Evolutionary conservation across 1,140 invertebrate genomes (phyloP).

Genomic region (Drosophila pachea): DNA sequence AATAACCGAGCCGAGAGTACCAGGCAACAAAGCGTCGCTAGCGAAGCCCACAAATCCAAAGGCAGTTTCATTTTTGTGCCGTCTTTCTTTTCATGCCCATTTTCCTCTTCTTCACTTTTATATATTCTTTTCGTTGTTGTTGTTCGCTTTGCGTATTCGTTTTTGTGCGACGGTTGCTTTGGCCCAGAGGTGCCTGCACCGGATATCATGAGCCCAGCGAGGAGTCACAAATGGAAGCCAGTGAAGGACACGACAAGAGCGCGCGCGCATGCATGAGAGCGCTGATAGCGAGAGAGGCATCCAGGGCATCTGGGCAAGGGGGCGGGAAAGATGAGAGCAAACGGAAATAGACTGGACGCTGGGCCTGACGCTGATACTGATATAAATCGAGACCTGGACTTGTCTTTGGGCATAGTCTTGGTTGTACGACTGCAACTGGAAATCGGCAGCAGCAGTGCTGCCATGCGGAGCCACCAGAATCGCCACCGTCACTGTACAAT

Average conservation of each 20-base stretch:
- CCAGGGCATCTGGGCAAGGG: neutral
- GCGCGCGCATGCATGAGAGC: slow-evolving; percentile 37
- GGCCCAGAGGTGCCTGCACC: slow-evolving; percentile 48
- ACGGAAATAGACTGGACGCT: slow-evolving; percentile 41
- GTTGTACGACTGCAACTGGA: neutral
- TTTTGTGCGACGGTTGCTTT: slow-evolving; percentile 28
- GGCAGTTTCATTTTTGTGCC: slow-evolving; percentile 26
- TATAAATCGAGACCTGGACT: slow-evolving; percentile 32
- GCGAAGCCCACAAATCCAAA: slow-evolving; percentile 45
- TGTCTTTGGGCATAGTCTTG: neutral
- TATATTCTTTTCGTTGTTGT: slow-evolving; percentile 1
- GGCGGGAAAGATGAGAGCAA: slow-evolving; percentile 15
- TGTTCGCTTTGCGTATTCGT: slow-evolving; percentile 31
- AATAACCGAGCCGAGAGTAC: slow-evolving; percentile 41
- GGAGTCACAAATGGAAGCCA: slow-evolving; percentile 42
- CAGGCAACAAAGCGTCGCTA: slow-evolving; percentile 33
- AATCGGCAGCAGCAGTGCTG: slow-evolving; percentile 1
- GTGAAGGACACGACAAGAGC: slow-evolving; percentile 45
- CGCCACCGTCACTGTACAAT: slow-evolving; percentile 18
- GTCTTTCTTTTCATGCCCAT: slow-evolving; percentile 15
- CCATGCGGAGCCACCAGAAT: neutral
- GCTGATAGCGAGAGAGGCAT: slow-evolving; percentile 1
- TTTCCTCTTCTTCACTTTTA: neutral
- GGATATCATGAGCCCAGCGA: slow-evolving; percentile 45
- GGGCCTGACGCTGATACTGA: slow-evolving; percentile 18